Base-by-base conservation (phyloP, 1,140 invertebrate genomes). In the Heliconius eleuchia region DNA sequence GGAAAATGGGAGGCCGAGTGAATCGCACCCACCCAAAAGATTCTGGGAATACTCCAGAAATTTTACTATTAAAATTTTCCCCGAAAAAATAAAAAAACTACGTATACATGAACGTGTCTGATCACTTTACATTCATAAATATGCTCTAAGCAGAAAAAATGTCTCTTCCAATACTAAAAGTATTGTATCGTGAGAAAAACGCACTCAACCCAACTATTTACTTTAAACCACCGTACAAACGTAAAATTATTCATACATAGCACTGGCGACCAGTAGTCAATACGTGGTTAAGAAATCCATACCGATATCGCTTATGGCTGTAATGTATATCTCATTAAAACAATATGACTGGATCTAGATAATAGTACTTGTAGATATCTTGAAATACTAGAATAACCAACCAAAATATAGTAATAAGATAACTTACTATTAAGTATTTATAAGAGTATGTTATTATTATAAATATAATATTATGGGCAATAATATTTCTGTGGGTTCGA, bases 191-290 rank as follows among this genome's bases (percentile, higher is more conserved):
- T 30, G 1, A 4, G 13, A 50, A 16, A n/a, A 18, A 18, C n/a
- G 9, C 55, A 11, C 19, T 11, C 23, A 66, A 27, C 2, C n/a
- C n/a, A 66, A 16, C 9, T 66, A 66, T 30, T 66, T 66, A 30
- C 9, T 27, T 66, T 66, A 66, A 66, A 1, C 55, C 60, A 66
- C 60, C 2, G 55, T 13, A 30, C 11, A 66, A 66, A 66, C 27
- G 27, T 66, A 30, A 9, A 66, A 66, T 66, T 66, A 66, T 30
- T 66, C 60, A 66, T 66, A 30, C 27, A 30, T 16, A 66, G 37
- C 30, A 72, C 39, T 72, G 18, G 71, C 71, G 71, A 72, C 71
- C 71, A 72, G 71, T 72, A 72, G 71, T 72, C 71, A 72, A 72
- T 72, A 42, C 23, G 71, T 19, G 18, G 71, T 72, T 72, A 72